These are phyloP conservation scores for Sylvietta virens DNA, from an alignment of 2,113 vertebrate species.

Conservation along the genomic window DNA sequence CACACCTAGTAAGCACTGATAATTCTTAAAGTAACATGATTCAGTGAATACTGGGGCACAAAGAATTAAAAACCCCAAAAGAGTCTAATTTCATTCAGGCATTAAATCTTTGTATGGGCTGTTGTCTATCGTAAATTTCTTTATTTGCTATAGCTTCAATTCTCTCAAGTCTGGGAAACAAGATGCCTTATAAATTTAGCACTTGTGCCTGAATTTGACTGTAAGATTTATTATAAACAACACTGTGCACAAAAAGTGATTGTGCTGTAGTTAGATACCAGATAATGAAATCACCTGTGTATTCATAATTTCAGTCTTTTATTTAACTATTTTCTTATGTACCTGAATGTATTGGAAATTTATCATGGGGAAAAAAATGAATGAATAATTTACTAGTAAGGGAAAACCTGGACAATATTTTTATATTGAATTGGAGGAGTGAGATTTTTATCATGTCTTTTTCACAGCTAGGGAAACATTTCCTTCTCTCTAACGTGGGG, in stretches of 20 bases:
- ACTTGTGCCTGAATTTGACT: neutral
- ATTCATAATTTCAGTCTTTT: neutral
- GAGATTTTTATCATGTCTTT: neutral
- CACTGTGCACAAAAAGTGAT: neutral
- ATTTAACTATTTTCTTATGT: neutral
- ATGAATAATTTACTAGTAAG: neutral
- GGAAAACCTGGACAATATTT: neutral
- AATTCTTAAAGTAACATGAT: neutral
- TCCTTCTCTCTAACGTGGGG: neutral
- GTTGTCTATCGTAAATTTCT: neutral
- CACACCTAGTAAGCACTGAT: neutral
- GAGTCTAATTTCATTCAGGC: neutral
- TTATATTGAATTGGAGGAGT: neutral
- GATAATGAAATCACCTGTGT: neutral
- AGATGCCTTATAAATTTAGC: neutral
- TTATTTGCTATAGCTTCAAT: neutral
- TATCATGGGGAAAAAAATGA: neutral
- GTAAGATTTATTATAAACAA: neutral
- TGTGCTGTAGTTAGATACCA: neutral
- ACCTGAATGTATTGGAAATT: neutral
- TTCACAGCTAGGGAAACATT: neutral
- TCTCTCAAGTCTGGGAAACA: neutral
- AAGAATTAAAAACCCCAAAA: neutral
- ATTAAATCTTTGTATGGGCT: neutral
- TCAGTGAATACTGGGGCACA: neutral